phyloP scores from a whole-genome alignment of 2,113 vertebrate genomes.

The Pelodiscus sinensis region DNA sequence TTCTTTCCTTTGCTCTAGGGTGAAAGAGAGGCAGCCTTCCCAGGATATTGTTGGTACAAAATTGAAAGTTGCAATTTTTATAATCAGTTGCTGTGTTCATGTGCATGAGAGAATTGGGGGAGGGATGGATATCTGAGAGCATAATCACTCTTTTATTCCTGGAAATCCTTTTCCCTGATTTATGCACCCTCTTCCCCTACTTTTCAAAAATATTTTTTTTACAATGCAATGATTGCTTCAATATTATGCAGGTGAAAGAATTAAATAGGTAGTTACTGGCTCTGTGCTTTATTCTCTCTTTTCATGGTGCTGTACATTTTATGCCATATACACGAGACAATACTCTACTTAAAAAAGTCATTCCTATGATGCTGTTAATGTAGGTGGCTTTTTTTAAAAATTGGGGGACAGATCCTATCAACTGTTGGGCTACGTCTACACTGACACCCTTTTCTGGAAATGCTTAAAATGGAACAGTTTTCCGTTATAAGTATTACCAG shows the following conservation, averaged over 20 bases:
- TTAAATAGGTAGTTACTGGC: rapidly evolving
- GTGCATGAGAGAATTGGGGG: constrained; percentile 58
- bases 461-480: too few species aligned
- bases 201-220: constrained; percentile 2
- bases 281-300: background rate
- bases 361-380: background rate
- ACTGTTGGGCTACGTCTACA: too few species aligned
- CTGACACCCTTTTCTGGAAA: too few species aligned
- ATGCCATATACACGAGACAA: background rate
- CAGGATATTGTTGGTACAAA: constrained; percentile 68
- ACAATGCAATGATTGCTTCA: background rate
- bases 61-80: constrained; percentile 70
- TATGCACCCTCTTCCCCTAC: background rate
- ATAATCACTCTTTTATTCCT: constrained; percentile 64
- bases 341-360: background rate
- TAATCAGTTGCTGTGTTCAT: constrained; percentile 65
- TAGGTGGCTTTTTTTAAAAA: rapidly evolving
- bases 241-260: background rate
- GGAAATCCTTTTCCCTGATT: constrained; percentile 13
- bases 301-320: background rate
- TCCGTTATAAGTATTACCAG: too few species aligned
- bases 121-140: background rate
- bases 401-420: background rate
- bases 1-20: constrained; percentile 66
- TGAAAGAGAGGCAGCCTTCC: constrained; percentile 65